phyloP scores from a whole-genome alignment of 1,140 invertebrate species.

The Cherax destructor region DNA sequence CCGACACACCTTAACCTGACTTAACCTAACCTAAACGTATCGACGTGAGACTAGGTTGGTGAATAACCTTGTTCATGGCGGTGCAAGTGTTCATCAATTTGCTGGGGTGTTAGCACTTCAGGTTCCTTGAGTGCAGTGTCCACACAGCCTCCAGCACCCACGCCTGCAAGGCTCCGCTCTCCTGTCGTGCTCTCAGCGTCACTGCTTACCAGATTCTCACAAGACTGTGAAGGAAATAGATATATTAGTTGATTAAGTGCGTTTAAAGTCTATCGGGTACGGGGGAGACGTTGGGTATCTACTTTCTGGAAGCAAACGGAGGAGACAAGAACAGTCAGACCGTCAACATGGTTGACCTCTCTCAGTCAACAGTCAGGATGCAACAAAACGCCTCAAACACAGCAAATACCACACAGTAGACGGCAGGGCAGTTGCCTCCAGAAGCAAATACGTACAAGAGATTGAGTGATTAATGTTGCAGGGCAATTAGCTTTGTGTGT shows the following conservation, averaged over 20 bases:
- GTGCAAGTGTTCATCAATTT: slow-evolving; percentile 74
- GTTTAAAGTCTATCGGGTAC: neutral
- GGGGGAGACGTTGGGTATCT: neutral
- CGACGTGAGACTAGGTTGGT: no score
- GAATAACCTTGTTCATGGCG: slow-evolving; percentile 63
- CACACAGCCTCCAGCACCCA: slow-evolving; percentile 1
- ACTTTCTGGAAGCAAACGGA: neutral
- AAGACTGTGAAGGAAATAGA: slow-evolving; percentile 73
- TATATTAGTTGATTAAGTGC: slow-evolving; percentile 26
- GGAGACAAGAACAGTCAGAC: no score
- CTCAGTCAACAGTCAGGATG: no score
- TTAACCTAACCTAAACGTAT: no score
- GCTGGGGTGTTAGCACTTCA: slow-evolving; percentile 64
- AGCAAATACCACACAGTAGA: no score
- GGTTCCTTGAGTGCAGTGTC: slow-evolving; percentile 67
- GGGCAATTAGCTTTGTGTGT: no score
- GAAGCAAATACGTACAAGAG: no score
- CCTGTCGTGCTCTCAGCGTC: slow-evolving; percentile 52
- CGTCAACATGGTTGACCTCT: no score
- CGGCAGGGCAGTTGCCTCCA: no score
- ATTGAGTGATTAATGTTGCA: no score
- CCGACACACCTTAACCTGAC: no score
- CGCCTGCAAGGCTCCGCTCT: neutral
- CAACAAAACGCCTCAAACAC: no score
- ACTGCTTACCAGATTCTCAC: slow-evolving; percentile 74